Evolutionary conservation across 2,113 vertebrate genomes (phyloP), one percentile per base, ranked within the genome.

Genomic region (Macrotus californicus): DNA sequence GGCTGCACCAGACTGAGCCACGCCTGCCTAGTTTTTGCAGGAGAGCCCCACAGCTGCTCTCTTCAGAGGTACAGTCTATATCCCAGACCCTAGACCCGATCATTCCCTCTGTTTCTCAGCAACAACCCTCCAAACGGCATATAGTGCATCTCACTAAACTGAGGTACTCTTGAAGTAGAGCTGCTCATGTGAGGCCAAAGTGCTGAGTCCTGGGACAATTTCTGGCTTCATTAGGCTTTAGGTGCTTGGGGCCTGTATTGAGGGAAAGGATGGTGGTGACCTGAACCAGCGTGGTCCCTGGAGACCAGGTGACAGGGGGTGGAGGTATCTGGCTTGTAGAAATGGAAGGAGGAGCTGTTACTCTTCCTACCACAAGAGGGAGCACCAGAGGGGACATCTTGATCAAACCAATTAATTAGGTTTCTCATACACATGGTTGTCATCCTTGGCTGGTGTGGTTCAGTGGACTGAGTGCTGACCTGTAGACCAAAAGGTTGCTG

Each of bases 341-440:
- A 56, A 69, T 1, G 2, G 79, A 56, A 79, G 10, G 56, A 80
- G 2, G 2, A 29, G 39, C 39, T 77, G 50, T 88, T 96, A 88
- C 29, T 90, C 21, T 93, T 92, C 11, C 15, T n/a, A 48, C 34
- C 96, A 92, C 88, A 72, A 92, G 91, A 15, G 59, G 88, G 94
- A 43, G 90, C 70, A 36, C 39, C 19, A 61, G 61, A 0, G 26
- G 13, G 19, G 34, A 56, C 0, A 1, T 64, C 70, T 64, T 7
- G 7, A 59, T 72, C 29, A 4, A 19, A n/a, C 34, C 26, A 0
- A 9, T 86, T n/a, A 50, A n/a, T 29, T 8, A 36, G 50, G 54
- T 36, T 50, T 50, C 46, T 48, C 31, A 13, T 41, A 31, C 15
- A 46, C 9, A 59, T 59, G 24, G 56, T 59, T 26, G 56, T 59